phyloP scores from a whole-genome alignment of 2,113 vertebrate species.

The Crotalus viridis region DNA sequence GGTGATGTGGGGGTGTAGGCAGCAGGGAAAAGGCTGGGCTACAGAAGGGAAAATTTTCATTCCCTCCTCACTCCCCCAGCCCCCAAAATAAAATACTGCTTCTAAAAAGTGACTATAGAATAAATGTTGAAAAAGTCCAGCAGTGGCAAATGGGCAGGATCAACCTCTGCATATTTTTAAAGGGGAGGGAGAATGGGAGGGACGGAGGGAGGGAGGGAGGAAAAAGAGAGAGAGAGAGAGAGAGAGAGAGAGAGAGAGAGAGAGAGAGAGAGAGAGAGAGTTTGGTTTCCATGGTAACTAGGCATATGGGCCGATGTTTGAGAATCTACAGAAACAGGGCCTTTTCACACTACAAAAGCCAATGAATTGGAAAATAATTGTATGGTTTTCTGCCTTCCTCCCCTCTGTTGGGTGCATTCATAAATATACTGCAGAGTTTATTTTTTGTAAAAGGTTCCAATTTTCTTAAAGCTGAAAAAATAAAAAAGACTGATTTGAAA shows the following conservation, averaged over 20 bases:
- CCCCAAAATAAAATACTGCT: conserved; percentile 33
- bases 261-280: conserved; percentile 45
- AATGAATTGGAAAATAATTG: conserved; percentile 65
- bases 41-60: conserved; percentile 17
- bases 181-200: conserved; percentile 38
- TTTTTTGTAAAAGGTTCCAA: conserved; percentile 42
- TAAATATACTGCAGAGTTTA: conserved; percentile 55
- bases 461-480: conserved; percentile 10
- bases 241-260: neutral
- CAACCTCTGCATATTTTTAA: conserved; percentile 55
- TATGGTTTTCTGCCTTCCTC: conserved; percentile 42
- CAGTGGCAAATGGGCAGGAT: conserved; percentile 45
- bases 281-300: conserved; percentile 73
- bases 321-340: conserved; percentile 58
- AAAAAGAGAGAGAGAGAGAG: conserved; percentile 44
- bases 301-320: conserved; percentile 57
- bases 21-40: conserved; percentile 22
- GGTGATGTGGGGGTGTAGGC: conserved; percentile 35
- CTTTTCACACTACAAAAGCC: conserved; percentile 59
- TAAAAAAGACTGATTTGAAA: neutral
- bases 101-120: conserved; percentile 35
- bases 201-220: neutral
- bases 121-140: conserved; percentile 55
- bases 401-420: conserved; percentile 28
- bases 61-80: conserved; percentile 7